Evolutionary conservation across 2,797 vertebrate species (phyloP).

Genomic region (Geotrypetes seraphini): DNA sequence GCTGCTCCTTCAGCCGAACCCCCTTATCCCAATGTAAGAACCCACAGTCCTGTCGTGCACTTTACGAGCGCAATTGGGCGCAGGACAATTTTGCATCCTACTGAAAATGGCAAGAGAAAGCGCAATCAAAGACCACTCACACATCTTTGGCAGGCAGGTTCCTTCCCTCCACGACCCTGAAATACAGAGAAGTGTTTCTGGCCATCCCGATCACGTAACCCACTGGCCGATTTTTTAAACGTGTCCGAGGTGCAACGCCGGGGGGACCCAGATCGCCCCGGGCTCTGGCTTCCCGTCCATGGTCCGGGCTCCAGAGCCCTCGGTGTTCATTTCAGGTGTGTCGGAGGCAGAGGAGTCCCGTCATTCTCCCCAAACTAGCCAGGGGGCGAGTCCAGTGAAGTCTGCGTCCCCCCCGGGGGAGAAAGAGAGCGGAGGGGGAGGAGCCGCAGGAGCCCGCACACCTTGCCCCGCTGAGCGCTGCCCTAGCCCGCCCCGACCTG

Average conservation of each 20-base stretch:
- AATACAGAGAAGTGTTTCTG: conserved; percentile 75
- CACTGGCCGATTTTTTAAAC: too few species aligned
- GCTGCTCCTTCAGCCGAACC: not conserved
- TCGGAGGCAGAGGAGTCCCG: not conserved
- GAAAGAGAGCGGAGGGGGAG: not conserved
- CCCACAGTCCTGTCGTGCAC: not conserved
- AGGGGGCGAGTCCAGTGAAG: not conserved
- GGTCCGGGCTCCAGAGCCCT: not conserved
- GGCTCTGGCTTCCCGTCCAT: not conserved
- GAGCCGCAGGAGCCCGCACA: too few species aligned
- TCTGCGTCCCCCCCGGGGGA: too few species aligned
- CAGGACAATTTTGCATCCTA: too few species aligned
- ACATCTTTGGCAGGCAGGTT: conserved; percentile 83
- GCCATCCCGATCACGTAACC: conserved; percentile 61
- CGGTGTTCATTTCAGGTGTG: too few species aligned
- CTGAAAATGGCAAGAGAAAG: too few species aligned
- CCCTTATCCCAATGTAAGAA: not conserved
- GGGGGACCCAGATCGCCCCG: not conserved
- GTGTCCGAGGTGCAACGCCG: not conserved
- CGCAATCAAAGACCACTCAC: conserved; percentile 57
- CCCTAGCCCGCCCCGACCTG: not conserved
- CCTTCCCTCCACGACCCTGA: conserved; percentile 81
- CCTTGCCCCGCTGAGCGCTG: too few species aligned
- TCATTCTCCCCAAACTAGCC: too few species aligned
- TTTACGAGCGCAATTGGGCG: too few species aligned